Conservation (phyloP, 2,797 vertebrate species). For the Micromesistius poutassou region DNA sequence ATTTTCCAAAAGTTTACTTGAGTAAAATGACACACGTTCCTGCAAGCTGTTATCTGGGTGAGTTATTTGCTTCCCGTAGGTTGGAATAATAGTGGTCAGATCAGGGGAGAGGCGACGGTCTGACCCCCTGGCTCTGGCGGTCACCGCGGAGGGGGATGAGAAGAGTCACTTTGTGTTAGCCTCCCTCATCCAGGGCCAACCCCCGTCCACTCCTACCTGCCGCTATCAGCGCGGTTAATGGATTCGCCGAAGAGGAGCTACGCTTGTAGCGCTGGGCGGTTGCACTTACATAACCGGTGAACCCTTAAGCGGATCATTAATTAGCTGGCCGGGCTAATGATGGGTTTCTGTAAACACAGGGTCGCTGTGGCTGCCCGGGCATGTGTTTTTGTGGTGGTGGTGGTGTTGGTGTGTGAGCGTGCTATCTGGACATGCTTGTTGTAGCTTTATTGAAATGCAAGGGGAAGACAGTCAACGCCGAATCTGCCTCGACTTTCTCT, state of each 20-base stretch:
- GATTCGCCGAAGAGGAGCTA: constrained; percentile 40
- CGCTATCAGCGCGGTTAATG: constrained; percentile 52
- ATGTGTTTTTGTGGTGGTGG: not conserved
- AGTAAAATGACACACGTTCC: not conserved
- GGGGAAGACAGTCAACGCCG: not conserved
- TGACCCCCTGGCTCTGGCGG: constrained; percentile 57
- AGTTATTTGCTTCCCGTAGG: constrained; percentile 53
- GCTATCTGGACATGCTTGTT: not conserved
- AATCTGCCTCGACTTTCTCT: not conserved
- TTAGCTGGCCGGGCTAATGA: constrained; percentile 35
- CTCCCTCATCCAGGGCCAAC: constrained; percentile 22
- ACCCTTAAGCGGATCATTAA: constrained; percentile 35
- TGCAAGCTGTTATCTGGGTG: constrained; percentile 47
- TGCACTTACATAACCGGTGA: constrained; percentile 47
- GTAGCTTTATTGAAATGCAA: not conserved
- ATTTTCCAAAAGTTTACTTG: not conserved
- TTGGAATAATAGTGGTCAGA: constrained; percentile 49
- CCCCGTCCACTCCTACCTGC: constrained; percentile 34
- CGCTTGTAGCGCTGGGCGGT: constrained; percentile 29
- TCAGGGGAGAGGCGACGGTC: constrained; percentile 26
- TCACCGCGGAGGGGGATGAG: constrained; percentile 22
- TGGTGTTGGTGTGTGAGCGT: not conserved
- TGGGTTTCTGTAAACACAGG: constrained; percentile 39
- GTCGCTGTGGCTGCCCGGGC: not conserved
- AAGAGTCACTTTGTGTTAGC: constrained; percentile 30